Conservation (phyloP, 2,113 vertebrate genomes). For the Ranitomeya imitator region DNA sequence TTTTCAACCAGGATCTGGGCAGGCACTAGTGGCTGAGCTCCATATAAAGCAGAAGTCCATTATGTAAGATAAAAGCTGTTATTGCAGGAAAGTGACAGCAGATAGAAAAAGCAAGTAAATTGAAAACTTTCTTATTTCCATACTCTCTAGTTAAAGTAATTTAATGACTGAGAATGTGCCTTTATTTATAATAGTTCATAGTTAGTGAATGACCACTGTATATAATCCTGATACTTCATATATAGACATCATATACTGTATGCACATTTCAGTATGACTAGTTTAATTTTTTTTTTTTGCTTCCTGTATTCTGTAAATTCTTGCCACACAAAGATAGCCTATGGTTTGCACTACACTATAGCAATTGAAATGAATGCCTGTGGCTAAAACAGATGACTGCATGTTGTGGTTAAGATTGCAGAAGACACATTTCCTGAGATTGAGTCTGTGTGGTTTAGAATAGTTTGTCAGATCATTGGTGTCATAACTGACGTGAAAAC, state of each 20-base stretch:
- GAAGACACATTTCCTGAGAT: slow-evolving; percentile 42
- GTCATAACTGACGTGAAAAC: neutral
- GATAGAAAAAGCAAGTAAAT: too few relatives aligned
- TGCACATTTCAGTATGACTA: neutral
- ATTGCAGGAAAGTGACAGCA: too few relatives aligned
- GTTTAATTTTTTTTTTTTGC: neutral
- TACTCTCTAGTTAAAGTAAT: too few relatives aligned
- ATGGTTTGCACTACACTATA: neutral
- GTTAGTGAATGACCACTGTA: neutral
- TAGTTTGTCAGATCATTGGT: neutral
- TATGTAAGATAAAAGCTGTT: too few relatives aligned
- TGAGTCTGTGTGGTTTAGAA: slow-evolving; percentile 6
- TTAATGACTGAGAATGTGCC: too few relatives aligned
- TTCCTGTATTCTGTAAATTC: neutral
- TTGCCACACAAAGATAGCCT: neutral
- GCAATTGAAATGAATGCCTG: neutral
- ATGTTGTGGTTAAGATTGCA: slow-evolving; percentile 33
- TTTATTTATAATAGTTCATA: too few relatives aligned
- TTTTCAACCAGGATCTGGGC: too few relatives aligned
- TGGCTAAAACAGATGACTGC: slow-evolving; percentile 11
- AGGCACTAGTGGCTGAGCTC: too few relatives aligned
- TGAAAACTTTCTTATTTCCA: too few relatives aligned
- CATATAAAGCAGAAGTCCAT: too few relatives aligned
- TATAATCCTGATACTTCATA: neutral
- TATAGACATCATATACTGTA: neutral